Conservation (phyloP, 2,797 vertebrate genomes). For the Poeciliopsis turneri region DNA sequence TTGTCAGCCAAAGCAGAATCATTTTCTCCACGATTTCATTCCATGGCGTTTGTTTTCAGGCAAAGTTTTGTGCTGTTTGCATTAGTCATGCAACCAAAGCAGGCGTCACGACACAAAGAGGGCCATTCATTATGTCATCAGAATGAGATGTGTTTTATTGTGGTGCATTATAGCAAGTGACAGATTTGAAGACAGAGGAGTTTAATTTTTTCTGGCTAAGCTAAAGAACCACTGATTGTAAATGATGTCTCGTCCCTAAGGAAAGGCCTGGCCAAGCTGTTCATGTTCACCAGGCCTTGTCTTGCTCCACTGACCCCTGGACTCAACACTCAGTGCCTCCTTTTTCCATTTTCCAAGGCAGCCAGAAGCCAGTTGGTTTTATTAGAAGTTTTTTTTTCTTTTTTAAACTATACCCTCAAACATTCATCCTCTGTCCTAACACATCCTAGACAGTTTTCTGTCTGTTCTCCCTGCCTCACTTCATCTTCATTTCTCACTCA, state of each 20-base stretch:
- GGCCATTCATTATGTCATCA: background rate
- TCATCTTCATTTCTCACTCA: conserved; percentile 55
- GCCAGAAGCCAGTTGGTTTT: conserved; percentile 63
- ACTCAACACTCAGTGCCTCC: conserved; percentile 51
- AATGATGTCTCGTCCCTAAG: conserved; percentile 57
- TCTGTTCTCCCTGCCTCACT: conserved; percentile 51
- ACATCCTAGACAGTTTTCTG: conserved; percentile 48
- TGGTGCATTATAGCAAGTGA: conserved; percentile 32
- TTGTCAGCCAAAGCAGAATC: conserved; percentile 45
- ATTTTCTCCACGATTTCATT: conserved; percentile 47
- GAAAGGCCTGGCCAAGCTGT: conserved; percentile 29
- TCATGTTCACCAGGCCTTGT: conserved; percentile 42
- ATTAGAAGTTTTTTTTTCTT: conserved; percentile 49
- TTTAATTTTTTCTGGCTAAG: background rate
- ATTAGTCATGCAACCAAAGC: conserved; percentile 28
- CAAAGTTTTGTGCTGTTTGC: conserved; percentile 18
- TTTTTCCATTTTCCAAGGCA: conserved; percentile 60
- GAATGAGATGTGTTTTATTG: conserved; percentile 37
- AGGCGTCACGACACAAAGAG: background rate
- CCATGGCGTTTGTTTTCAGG: conserved; percentile 45
- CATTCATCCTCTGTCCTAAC: conserved; percentile 63
- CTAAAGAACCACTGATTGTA: conserved; percentile 38
- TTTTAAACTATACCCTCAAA: conserved; percentile 64
- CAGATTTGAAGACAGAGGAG: conserved; percentile 9
- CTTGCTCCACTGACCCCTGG: conserved; percentile 58